phyloP scores from a whole-genome alignment of 1,140 invertebrate genomes.

The Drosophila ambigua region DNA sequence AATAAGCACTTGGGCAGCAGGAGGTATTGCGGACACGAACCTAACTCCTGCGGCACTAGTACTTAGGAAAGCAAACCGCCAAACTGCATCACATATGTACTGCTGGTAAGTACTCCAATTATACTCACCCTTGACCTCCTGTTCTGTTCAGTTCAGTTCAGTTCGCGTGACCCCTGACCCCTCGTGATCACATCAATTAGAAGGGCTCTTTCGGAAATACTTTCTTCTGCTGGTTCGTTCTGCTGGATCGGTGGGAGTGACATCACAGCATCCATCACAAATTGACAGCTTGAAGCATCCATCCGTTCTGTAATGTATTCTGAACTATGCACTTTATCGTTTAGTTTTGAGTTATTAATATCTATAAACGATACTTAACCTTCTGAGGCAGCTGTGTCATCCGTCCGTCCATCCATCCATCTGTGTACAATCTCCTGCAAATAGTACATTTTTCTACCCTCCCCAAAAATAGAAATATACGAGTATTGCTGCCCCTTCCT shows the following conservation, averaged over 20 bases:
- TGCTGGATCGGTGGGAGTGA: conserved; percentile 23
- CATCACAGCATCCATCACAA: conserved; percentile 27
- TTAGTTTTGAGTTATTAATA: conserved; percentile 68
- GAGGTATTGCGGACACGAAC: conserved; percentile 76
- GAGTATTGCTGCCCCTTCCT: background rate
- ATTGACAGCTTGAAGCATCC: conserved; percentile 51
- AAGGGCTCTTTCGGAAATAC: background rate
- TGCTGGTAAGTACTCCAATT: conserved; percentile 14
- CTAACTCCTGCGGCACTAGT: conserved; percentile 84
- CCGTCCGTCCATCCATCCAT: conserved; percentile 15
- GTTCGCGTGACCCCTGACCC: too few relatives aligned
- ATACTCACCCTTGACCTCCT: conserved; percentile 30
- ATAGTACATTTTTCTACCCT: conserved; percentile 41
- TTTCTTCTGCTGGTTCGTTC: background rate
- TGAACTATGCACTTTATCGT: conserved; percentile 62
- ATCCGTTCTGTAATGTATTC: conserved; percentile 49
- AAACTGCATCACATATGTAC: background rate
- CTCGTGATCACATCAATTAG: conserved; percentile 14
- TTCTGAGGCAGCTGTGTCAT: conserved; percentile 42
- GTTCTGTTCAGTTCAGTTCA: background rate
- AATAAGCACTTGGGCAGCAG: conserved; percentile 84
- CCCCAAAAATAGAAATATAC: conserved; percentile 46
- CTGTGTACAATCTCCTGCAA: conserved; percentile 31
- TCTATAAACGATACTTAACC: conserved; percentile 58
- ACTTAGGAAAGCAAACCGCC: conserved; percentile 83